Evolutionary conservation across 2,797 vertebrate species (phyloP).

Genomic region (Lagodon rhomboides): DNA sequence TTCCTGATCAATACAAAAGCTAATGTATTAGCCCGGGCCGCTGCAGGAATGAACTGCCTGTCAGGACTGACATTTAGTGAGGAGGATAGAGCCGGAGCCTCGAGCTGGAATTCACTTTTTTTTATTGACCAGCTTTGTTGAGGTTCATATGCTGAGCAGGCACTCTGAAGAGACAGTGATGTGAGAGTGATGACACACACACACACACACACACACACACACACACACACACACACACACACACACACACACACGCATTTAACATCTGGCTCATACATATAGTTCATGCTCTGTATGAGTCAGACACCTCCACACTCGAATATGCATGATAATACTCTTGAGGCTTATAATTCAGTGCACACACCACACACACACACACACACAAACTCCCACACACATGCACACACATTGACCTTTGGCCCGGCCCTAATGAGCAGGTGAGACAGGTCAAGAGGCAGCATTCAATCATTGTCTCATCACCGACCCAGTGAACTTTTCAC

Average conservation of each 20-base stretch:
- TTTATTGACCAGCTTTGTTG: slow-evolving; percentile 51
- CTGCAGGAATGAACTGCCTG: slow-evolving; percentile 25
- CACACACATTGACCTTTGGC: slow-evolving; percentile 2
- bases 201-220: slow-evolving; percentile 1
- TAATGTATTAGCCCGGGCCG: slow-evolving; percentile 49
- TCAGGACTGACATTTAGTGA: slow-evolving; percentile 53
- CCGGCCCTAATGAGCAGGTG: slow-evolving; percentile 45
- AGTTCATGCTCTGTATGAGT: slow-evolving; percentile 1
- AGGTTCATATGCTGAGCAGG: slow-evolving; percentile 47
- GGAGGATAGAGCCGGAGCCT: slow-evolving; percentile 15
- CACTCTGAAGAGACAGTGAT: slow-evolving; percentile 39
- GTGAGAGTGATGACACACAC: slow-evolving; percentile 17
- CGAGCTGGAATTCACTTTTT: slow-evolving; percentile 45
- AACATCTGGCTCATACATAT: neutral
- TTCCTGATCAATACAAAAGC: slow-evolving; percentile 58
- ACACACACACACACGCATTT: slow-evolving; percentile 3
- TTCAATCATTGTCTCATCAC: slow-evolving; percentile 58
- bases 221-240: slow-evolving; percentile 11
- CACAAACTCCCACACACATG: neutral
- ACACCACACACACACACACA: neutral
- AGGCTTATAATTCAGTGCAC: neutral
- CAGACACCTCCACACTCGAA: neutral
- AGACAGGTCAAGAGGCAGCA: slow-evolving; percentile 37
- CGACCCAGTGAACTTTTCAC: slow-evolving; percentile 29
- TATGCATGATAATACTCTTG: slow-evolving; percentile 1